phyloP scores from a whole-genome alignment of 2,888 invertebrate genomes.

The Tupiocoris notatus region DNA sequence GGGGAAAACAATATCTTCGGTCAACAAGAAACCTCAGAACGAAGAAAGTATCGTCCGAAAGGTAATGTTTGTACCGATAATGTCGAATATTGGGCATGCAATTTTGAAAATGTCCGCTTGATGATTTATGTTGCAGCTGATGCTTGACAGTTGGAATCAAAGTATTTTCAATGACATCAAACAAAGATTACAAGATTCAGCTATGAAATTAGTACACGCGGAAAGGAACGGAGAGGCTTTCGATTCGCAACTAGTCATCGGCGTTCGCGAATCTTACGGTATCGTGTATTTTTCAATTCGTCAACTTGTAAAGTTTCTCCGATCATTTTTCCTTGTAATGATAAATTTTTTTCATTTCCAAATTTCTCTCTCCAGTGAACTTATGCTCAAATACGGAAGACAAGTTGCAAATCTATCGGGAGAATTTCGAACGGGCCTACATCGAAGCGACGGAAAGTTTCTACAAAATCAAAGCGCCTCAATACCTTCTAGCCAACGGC shows the following conservation, averaged over 20 bases:
- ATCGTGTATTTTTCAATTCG: conserved; percentile 47
- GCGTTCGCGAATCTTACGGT: conserved; percentile 96
- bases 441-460: conserved; percentile 92
- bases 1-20: conserved; percentile 60
- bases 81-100: too few species aligned
- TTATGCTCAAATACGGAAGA: conserved; percentile 90
- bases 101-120: not conserved
- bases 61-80: too few species aligned
- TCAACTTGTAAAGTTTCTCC: not conserved
- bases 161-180: conserved; percentile 96
- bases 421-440: conserved; percentile 95
- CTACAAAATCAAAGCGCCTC: conserved; percentile 86
- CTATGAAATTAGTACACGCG: conserved; percentile 92
- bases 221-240: conserved; percentile 97
- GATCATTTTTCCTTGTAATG: not conserved
- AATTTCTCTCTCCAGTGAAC: conserved; percentile 67
- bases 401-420: conserved; percentile 90
- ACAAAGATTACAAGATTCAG: conserved; percentile 86
- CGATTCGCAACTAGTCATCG: conserved; percentile 95
- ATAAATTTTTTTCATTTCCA: not conserved
- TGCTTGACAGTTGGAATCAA: conserved; percentile 98
- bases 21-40: conserved; percentile 61
- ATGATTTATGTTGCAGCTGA: conserved; percentile 63
- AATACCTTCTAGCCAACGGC: conserved; percentile 84
- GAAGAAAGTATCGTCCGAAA: conserved; percentile 90